These are phyloP conservation scores for Camelus dromedarius DNA, from an alignment of 2,113 vertebrate genomes.

Conservation along the genomic window DNA sequence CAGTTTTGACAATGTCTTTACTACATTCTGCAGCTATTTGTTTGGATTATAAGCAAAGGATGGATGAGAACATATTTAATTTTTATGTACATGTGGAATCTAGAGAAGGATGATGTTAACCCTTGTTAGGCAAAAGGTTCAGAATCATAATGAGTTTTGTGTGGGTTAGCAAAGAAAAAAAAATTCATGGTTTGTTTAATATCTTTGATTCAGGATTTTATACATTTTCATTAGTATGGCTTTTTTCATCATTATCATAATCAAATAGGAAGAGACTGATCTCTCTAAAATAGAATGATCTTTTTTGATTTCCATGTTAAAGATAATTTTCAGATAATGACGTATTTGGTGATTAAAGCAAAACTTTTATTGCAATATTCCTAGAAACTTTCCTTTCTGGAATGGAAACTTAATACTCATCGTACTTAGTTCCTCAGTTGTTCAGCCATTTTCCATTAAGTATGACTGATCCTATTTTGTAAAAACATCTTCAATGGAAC, in stretches of 20 bases:
- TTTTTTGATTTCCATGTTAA: background rate
- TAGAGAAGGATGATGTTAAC: slow-evolving; percentile 35
- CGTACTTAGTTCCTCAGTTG: background rate
- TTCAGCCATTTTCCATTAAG: background rate
- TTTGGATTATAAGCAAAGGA: slow-evolving; percentile 52
- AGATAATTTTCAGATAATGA: background rate
- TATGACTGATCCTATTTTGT: background rate
- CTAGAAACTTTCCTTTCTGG: background rate
- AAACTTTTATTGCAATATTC: background rate
- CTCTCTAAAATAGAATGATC: background rate
- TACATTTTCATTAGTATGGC: background rate
- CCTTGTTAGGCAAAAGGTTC: slow-evolving; percentile 5
- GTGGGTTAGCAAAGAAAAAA: background rate
- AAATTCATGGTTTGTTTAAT: background rate
- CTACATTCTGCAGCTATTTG: slow-evolving; percentile 38
- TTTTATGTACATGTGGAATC: slow-evolving; percentile 43
- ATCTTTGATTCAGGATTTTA: background rate
- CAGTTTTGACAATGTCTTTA: slow-evolving; percentile 59
- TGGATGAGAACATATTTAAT: slow-evolving; percentile 55
- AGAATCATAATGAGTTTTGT: slow-evolving; percentile 38
- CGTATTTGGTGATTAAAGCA: background rate
- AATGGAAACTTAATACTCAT: background rate
- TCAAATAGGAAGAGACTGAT: background rate
- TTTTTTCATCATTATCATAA: background rate
- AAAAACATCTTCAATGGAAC: background rate